Conservation (phyloP, 2,888 invertebrate species). For the Cataglyphis altisquamis region DNA sequence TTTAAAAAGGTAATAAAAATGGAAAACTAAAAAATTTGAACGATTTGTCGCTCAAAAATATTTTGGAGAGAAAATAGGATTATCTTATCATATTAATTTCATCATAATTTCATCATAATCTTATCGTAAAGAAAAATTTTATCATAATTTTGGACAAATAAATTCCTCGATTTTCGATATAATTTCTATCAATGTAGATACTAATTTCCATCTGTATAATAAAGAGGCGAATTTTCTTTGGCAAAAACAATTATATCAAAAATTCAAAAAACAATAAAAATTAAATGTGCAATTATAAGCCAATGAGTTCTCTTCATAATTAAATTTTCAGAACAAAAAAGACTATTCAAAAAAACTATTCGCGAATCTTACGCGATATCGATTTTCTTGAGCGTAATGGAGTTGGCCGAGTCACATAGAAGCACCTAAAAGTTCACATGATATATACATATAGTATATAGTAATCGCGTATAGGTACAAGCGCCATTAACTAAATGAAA, state of each 20-base stretch:
- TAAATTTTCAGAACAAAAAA: neutral
- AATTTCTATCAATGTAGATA: conserved; percentile 11
- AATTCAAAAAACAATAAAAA: neutral
- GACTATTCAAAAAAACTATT: neutral
- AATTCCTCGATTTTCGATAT: conserved; percentile 20
- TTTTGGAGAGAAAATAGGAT: conserved; percentile 17
- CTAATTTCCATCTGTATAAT: conserved; percentile 9
- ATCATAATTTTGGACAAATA: conserved; percentile 19
- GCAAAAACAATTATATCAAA: neutral
- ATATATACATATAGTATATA: conserved; percentile 20
- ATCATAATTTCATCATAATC: conserved; percentile 15
- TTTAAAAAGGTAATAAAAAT: conserved; percentile 29
- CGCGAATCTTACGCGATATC: conserved; percentile 19
- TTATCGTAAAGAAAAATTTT: conserved; percentile 10
- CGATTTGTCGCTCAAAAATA: conserved; percentile 20
- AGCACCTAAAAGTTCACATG: conserved; percentile 34
- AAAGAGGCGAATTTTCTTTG: neutral
- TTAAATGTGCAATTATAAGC: neutral
- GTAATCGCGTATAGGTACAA: conserved; percentile 10
- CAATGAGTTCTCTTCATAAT: neutral
- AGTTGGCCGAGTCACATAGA: conserved; percentile 21
- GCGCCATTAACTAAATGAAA: conserved; percentile 49
- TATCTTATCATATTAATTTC: neutral
- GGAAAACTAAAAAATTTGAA: conserved; percentile 2
- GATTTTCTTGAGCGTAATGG: conserved; percentile 35